Base-by-base conservation (phyloP, 2,113 vertebrate genomes). In the Tautogolabrus adspersus region DNA sequence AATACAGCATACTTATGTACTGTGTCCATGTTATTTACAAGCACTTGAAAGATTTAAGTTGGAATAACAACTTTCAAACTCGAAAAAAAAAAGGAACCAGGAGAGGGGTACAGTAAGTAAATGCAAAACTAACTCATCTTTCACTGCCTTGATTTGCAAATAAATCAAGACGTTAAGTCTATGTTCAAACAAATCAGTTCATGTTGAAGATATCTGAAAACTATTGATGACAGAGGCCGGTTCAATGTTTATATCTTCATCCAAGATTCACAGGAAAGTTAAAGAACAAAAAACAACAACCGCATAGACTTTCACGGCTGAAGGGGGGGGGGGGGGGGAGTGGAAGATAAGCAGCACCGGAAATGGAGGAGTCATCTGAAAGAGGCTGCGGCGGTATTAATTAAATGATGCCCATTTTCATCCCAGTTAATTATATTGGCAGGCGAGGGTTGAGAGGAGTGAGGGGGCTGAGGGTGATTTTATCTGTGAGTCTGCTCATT, bases 401-500 rank as follows among this genome's bases (percentile, higher is more conserved):
- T 92, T 89, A 93, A 93, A 93, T 75, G 82, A 81, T 87, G 59
- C 54, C 83, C 83, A 71, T 87, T 93, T 91, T 93, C 89, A 92
- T 92, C 90, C 90, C n/a, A 82, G 86, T 87, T 93, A 93, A 94
- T 93, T 94, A 91, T 90, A 93, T 90, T 92, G 87, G 79, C 80
- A 86, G 85, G 78, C 69, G 66, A 75, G 59, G 79, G 85, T 73
- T 73, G 80, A 84, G 84, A 83, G 75, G 76, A 88, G 61, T 21
- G 79, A 70, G 72, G 70, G 82, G 73, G 69, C 61, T 47, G 47
- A 65, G 77, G 78, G 65, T 75, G 90, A 91, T 90, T 63, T 49
- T 87, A 90, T 92, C 88, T 75, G 72, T 19, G 55, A 52, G 68
- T 49, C n/a, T 77, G 76, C 82, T 85, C 86, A 89, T 89, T 86